Evolutionary conservation across 2,888 invertebrate genomes (phyloP).

Genomic region (Chalcis sispes): DNA sequence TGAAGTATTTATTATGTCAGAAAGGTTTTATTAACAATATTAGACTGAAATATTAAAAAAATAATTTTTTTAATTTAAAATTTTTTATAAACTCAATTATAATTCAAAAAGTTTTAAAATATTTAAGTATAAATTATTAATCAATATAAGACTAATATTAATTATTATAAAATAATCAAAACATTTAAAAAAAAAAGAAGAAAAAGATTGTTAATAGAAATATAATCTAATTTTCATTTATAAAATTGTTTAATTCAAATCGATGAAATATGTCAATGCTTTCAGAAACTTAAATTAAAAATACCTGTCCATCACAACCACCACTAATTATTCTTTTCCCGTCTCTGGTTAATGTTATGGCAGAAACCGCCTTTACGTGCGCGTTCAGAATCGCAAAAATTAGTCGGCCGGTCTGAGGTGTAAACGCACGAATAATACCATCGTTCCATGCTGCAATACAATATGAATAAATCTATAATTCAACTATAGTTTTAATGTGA

Average conservation of each 20-base stretch:
- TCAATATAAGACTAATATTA: background rate
- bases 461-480: slow-evolving; percentile 11
- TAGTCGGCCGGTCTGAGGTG: slow-evolving; percentile 87
- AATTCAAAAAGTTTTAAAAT: too few species aligned
- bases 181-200: too few species aligned
- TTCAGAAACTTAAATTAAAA: background rate
- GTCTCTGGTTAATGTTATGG: slow-evolving; percentile 85
- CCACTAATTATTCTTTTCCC: slow-evolving; percentile 88
- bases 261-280: too few species aligned
- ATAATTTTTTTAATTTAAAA: too few species aligned
- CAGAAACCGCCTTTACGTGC: slow-evolving; percentile 92
- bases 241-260: too few species aligned
- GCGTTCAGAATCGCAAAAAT: slow-evolving; percentile 91
- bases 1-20: background rate
- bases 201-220: too few species aligned
- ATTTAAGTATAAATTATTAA: too few species aligned
- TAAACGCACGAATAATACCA: slow-evolving; percentile 88
- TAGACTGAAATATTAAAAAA: too few species aligned
- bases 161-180: too few species aligned
- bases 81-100: too few species aligned
- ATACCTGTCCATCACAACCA: slow-evolving; percentile 93
- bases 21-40: too few species aligned
- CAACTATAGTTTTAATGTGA: slow-evolving; percentile 29
- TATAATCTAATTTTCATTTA: too few species aligned
- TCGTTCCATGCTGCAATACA: slow-evolving; percentile 84